Evolutionary conservation across 2,888 invertebrate genomes (phyloP).

Genomic region (Protonemura montana): DNA sequence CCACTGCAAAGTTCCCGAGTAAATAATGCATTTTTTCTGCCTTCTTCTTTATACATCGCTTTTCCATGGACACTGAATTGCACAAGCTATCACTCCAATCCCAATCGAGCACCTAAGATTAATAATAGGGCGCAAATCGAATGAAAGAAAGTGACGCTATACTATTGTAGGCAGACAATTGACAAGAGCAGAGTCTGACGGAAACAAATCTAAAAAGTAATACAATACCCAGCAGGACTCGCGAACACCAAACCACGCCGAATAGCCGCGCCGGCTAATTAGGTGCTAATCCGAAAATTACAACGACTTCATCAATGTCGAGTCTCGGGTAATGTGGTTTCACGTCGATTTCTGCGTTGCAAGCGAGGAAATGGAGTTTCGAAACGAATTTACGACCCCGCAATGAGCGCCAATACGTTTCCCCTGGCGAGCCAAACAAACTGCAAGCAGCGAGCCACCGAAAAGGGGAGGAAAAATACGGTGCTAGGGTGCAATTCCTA

Average conservation of each 20-base stretch:
- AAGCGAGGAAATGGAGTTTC: not conserved
- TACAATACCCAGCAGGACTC: not conserved
- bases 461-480: too few species aligned
- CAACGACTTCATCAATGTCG: constrained; percentile 7
- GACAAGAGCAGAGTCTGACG: not conserved
- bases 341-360: not conserved
- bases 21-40: too few species aligned
- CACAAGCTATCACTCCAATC: not conserved
- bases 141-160: not conserved
- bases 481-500: not conserved
- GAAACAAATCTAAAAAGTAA: not conserved
- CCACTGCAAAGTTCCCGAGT: too few species aligned
- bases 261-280: not conserved
- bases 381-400: not conserved
- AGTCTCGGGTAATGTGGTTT: not conserved
- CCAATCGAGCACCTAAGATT: not conserved
- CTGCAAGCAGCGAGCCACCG: not conserved
- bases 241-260: not conserved
- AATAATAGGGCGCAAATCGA: not conserved
- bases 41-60: too few species aligned
- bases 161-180: not conserved
- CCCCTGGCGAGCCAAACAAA: not conserved
- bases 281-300: not conserved
- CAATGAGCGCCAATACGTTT: not conserved
- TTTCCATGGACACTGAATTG: too few species aligned